Evolutionary conservation across 2,888 invertebrate species (phyloP), one percentile per base, ranked within the genome.

Genomic region (Strigamia transsilvanica): DNA sequence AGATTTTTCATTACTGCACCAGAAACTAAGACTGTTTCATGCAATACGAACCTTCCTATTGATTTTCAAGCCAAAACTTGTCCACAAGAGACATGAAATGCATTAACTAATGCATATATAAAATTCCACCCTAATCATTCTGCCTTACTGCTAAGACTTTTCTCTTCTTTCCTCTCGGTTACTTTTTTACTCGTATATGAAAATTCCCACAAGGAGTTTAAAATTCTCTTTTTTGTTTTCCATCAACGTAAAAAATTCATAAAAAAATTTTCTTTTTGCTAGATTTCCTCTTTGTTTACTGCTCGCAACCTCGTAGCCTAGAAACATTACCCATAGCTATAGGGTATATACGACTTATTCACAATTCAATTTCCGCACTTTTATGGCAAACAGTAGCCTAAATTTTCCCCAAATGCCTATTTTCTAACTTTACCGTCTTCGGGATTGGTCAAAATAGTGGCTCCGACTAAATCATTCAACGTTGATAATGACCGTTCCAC

Each of bases 51-150:
- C 32, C 73, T 73, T 73, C 32, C 32, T 73, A 73, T 73, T 73
- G 73, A 73, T 73, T 73, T 73, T 73, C 32, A 73, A 73, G 73
- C 73, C 73, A 73, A 73, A 73, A 73, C 32, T 23, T 73, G 73
- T 73, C 73, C 73, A 73, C 73, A 73, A 73, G 73, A 73, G 73
- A 73, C 73, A 73, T 27, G 15, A 73, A 73, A 73, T 73, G 73
- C 73, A 73, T 73, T 73, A 73, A 73, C 73, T 73, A 73, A 73
- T 73, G 73, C 73, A 32, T 73, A 73, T 73, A 73, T 73, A 73
- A 73, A 73, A 73, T 73, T 73, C 73, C 73, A 73, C 27, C 32
- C 73, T 73, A 73, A 73, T 73, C 73, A 73, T 73, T 27, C 73
- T 32, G 32, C 73, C 73, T 73, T 27, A 32, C 27, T 32, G 23